Percentiles rank a stretch among this genome's conserved stretches.
phyloP scores from a whole-genome alignment of 2,888 invertebrate genomes.

The Morpho deidamia region DNA sequence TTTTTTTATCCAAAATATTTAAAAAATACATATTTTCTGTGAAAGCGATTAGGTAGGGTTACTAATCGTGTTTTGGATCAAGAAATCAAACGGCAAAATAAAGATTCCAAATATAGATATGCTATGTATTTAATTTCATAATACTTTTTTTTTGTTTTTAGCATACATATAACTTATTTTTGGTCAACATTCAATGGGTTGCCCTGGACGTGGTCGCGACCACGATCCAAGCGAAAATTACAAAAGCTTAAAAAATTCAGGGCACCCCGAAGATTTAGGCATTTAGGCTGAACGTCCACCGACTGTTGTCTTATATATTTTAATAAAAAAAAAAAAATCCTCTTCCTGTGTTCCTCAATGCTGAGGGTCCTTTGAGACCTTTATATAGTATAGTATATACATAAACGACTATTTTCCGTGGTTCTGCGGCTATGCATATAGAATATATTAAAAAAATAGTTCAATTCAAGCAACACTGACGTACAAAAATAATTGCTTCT shows the following conservation, averaged over 20 bases:
- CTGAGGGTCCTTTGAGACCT: too few relatives aligned
- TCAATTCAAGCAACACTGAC: too few relatives aligned
- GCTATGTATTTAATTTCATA: constrained; percentile 23
- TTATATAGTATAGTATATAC: too few relatives aligned
- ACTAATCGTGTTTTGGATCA: background rate
- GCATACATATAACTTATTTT: constrained; percentile 24
- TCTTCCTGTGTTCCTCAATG: too few relatives aligned
- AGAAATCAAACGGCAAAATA: constrained; percentile 3
- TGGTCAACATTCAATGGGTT: constrained; percentile 23
- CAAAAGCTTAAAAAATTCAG: constrained; percentile 10
- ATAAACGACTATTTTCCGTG: too few relatives aligned
- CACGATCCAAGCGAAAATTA: constrained; percentile 20
- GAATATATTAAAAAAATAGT: background rate
- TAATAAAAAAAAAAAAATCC: too few relatives aligned
- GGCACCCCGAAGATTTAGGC: constrained; percentile 9
- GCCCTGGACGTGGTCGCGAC: constrained; percentile 17
- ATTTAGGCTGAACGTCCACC: constrained; percentile 1
- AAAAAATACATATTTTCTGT: too few relatives aligned
- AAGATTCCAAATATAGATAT: constrained; percentile 22
- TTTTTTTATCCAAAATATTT: too few relatives aligned
- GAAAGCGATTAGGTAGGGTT: too few relatives aligned
- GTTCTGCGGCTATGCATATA: too few relatives aligned
- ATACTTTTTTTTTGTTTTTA: constrained; percentile 16
- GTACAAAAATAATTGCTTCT: too few relatives aligned
- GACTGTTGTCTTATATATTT: background rate